A percentile compares a stretch with the other conserved stretches of the same genome.
These are phyloP conservation scores for Erebia ligea DNA, from an alignment of 2,888 invertebrate genomes.

Conservation along the genomic window DNA sequence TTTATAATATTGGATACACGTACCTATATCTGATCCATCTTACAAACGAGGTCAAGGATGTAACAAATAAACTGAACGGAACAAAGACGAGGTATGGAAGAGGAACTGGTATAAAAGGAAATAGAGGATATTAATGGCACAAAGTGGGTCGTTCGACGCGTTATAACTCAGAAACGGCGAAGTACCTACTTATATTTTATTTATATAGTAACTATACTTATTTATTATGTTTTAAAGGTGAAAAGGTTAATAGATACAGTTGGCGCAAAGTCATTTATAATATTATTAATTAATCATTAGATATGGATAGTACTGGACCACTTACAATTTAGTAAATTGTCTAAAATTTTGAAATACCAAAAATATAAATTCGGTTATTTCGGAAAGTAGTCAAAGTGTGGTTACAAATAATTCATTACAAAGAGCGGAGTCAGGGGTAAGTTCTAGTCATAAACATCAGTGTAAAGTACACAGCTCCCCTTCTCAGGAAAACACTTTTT, in stretches of 20 bases:
- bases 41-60: not conserved
- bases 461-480: slow-evolving; percentile 16
- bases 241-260: not conserved
- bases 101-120: slow-evolving; percentile 23
- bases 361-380: too few species aligned
- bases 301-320: too few species aligned
- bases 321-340: too few species aligned
- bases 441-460: not conserved
- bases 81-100: slow-evolving; percentile 1
- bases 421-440: not conserved
- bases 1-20: not conserved
- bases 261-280: too few species aligned
- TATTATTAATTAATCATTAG: too few species aligned
- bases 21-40: not conserved
- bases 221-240: not conserved
- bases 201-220: not conserved
- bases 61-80: slow-evolving; percentile 16
- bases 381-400: not conserved
- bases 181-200: not conserved
- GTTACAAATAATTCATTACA: not conserved
- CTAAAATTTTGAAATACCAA: too few species aligned
- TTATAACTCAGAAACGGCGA: slow-evolving; percentile 17
- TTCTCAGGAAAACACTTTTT: not conserved
- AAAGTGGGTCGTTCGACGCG: slow-evolving; percentile 23
- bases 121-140: slow-evolving; percentile 21